Evolutionary conservation across 2,797 vertebrate genomes (phyloP).

Genomic region (Gadopsis bispinosus): DNA sequence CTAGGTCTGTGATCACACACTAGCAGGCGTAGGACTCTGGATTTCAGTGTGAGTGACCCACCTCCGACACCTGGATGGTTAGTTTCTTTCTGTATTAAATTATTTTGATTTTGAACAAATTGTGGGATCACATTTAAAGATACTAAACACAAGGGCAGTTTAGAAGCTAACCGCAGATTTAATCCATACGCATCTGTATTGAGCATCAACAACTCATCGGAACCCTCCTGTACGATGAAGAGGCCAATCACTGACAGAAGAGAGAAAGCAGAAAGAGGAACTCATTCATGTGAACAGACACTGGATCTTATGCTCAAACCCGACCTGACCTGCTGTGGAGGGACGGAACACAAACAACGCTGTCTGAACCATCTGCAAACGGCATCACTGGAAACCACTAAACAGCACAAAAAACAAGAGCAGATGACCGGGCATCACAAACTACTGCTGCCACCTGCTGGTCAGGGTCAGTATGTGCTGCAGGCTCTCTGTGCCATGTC

Average conservation of each 20-base stretch:
- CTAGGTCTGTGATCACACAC: not conserved
- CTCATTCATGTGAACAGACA: not conserved
- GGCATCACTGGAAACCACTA: slow-evolving; percentile 1
- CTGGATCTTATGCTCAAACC: slow-evolving; percentile 30
- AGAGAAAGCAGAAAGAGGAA: not conserved
- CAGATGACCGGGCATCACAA: not conserved
- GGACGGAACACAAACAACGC: slow-evolving; percentile 2
- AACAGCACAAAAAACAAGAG: not conserved
- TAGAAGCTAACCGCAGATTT: not conserved
- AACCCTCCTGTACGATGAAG: not conserved
- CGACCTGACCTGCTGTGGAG: not conserved
- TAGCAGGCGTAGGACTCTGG: not conserved
- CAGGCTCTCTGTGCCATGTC: not conserved
- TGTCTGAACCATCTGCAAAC: slow-evolving; percentile 7
- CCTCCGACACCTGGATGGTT: too few relatives aligned
- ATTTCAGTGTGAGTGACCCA: too few relatives aligned
- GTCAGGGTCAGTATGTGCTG: not conserved
- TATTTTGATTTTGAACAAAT: too few relatives aligned
- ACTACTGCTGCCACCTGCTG: slow-evolving; percentile 59
- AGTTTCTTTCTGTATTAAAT: too few relatives aligned
- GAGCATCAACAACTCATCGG: not conserved
- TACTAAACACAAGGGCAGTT: too few relatives aligned
- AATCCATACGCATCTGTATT: not conserved
- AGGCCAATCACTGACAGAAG: not conserved
- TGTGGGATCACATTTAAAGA: too few relatives aligned